Conservation (phyloP, 2,888 invertebrate species). For the Anticlea derivata region DNA sequence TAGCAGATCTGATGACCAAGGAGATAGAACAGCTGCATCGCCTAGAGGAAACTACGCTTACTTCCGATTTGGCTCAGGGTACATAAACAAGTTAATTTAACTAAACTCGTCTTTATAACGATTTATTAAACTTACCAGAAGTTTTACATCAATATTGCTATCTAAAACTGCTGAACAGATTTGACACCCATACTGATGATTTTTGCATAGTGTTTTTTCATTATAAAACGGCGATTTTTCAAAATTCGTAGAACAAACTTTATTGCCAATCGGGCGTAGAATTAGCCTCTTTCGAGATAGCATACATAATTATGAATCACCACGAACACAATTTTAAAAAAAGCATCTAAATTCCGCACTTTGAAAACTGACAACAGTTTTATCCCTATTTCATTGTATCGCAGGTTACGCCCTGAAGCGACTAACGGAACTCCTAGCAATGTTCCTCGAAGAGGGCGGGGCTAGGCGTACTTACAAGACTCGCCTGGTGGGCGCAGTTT, state of each 20-base stretch:
- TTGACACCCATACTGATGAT: too few species aligned
- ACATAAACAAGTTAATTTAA: conserved; percentile 5
- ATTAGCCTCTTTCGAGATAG: too few species aligned
- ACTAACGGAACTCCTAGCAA: conserved; percentile 93
- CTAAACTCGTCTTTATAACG: not conserved
- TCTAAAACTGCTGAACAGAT: too few species aligned
- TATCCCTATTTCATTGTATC: not conserved
- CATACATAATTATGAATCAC: too few species aligned
- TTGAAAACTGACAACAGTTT: not conserved
- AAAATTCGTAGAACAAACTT: too few species aligned
- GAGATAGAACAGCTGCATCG: conserved; percentile 95
- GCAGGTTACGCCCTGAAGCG: conserved; percentile 94
- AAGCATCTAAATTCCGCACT: too few species aligned
- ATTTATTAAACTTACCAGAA: too few species aligned
- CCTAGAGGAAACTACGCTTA: conserved; percentile 95
- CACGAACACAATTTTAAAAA: too few species aligned
- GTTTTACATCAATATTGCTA: too few species aligned
- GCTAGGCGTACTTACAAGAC: conserved; percentile 96
- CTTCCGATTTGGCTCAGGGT: conserved; percentile 96
- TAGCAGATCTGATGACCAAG: conserved; percentile 93
- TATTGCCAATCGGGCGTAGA: too few species aligned
- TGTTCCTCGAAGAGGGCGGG: conserved; percentile 93
- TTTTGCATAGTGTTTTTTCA: too few species aligned
- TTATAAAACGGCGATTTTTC: too few species aligned
- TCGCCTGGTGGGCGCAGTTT: conserved; percentile 92